Conservation (phyloP, 2,888 invertebrate genomes). For the Heliconius charithonia region DNA sequence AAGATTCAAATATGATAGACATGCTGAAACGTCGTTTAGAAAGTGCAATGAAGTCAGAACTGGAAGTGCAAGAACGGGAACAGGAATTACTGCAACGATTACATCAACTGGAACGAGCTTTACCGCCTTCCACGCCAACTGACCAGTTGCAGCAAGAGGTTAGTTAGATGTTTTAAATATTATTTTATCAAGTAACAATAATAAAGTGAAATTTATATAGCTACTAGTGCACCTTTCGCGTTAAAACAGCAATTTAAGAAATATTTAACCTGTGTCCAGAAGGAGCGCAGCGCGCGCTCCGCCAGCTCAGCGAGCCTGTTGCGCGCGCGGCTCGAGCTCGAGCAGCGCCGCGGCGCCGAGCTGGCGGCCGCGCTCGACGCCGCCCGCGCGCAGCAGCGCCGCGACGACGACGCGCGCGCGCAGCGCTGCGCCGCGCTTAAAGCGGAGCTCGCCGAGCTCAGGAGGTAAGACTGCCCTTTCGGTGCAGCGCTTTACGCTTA, state of each 20-base stretch:
- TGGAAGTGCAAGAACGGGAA: slow-evolving; percentile 85
- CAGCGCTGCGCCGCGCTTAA: slow-evolving; percentile 58
- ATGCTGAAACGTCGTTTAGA: slow-evolving; percentile 86
- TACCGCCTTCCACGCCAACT: slow-evolving; percentile 44
- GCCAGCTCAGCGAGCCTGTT: slow-evolving; percentile 77
- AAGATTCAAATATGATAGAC: slow-evolving; percentile 87
- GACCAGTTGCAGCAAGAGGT: slow-evolving; percentile 60
- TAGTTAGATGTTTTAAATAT: slow-evolving; percentile 46
- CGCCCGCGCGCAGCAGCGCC: slow-evolving; percentile 66
- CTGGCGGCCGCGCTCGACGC: slow-evolving; percentile 71
- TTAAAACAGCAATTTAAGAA: too few relatives aligned
- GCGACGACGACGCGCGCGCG: slow-evolving; percentile 62
- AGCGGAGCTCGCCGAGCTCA: slow-evolving; percentile 65
- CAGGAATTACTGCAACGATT: slow-evolving; percentile 78
- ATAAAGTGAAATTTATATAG: too few relatives aligned
- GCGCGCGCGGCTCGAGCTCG: slow-evolving; percentile 77
- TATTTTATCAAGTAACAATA: too few relatives aligned
- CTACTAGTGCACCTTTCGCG: too few relatives aligned
- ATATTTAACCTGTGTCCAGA: slow-evolving; percentile 56
- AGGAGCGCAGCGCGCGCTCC: slow-evolving; percentile 77
- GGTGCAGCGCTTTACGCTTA: neutral
- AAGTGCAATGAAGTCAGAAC: slow-evolving; percentile 85
- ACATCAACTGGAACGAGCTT: slow-evolving; percentile 63
- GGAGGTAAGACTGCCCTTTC: slow-evolving; percentile 57
- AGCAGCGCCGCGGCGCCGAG: slow-evolving; percentile 76